Evolutionary conservation across 2,797 vertebrate genomes (phyloP), one percentile per base, ranked within the genome.

Genomic region (Serranus cabrilla): DNA sequence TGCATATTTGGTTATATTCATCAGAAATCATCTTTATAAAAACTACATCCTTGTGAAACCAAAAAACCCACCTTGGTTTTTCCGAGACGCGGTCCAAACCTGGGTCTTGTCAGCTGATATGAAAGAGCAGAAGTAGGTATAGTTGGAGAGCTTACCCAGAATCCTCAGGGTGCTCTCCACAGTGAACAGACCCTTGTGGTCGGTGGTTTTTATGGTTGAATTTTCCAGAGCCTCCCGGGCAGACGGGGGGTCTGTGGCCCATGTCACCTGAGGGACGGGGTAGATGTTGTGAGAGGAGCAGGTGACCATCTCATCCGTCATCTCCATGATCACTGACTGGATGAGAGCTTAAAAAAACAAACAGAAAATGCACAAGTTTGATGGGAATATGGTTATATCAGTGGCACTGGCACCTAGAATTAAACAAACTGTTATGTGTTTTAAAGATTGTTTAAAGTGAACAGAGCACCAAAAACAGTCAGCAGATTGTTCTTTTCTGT

Each of bases 201-300:
- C 95, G 2, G 91, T 86, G n/a, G 85, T 93, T 85, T 86, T 94
- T 16, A 80, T 74, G 58, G 93, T 92, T 70, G 81, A 71, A 51
- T 94, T 94, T 66, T 90, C 74, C 0, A 92, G 54, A 70, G 70
- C 80, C 47, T 74, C 72, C 31, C 43, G 84, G 27, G 84, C 79
- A 8, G 85, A 86, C 0, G 90, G 78, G 7, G 95, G 95, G 2
- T 93, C 89, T 8, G 92, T 95, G 66, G 84, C 75, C 95, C 95
- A 95, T 0, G 69, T 80, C 49, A 96, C 88, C 55, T 92, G 88
- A 58, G 95, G 95, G 45, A 85, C 39, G 2, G 95, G 95, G 78
- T 96, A 95, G 85, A 95, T 89, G 87, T 92, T 93, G 51, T 93
- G 84, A 74, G 94, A 94, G 78, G 91, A 85, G 84, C 95, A 96